Evolutionary conservation across 2,888 invertebrate species (phyloP), one percentile per base, ranked within the genome.

Genomic region (Oscheius sp.): DNA sequence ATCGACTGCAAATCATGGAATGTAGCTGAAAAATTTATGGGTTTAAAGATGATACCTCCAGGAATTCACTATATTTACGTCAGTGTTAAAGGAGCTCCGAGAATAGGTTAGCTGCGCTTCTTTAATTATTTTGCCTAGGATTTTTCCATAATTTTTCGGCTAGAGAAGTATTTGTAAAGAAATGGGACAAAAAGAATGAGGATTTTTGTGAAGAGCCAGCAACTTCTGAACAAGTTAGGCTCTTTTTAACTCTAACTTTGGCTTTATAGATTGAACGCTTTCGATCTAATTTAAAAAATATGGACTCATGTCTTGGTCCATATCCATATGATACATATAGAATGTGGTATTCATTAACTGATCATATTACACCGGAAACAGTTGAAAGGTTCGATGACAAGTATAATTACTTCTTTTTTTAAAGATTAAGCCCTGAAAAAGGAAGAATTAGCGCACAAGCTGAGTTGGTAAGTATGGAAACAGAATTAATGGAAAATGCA

Each of bases 11-110:
- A 92, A 86, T 91, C 91, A 0, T 96, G 96, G 93, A 92, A 91
- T 75, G 93, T 93, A 0, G 95, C 93, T 2, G 92, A 93, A 69
- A 93, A 93, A 86, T 98, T 98, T 88, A 91, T 91, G 83, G 98
- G 97, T 0, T 91, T 98, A 31, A 98, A 98, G 90, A 96, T 98
- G 96, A 96, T 98, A 82, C 97, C 97, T 0, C 94, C 95, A 1
- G 97, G 97, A 5, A 89, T 95, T 65, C 97, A 98, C 88, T 96
- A 92, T 86, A 90, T 98, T 17, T 94, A 94, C 89, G 72, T 73
- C 69, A 78, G 76, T 58, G 73, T 79, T 20, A 78, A 78, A 34
- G 71, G 74, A 23, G 67, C 74, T 12, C 80, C 80, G 10, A 64
- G 80, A 52, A 81, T 81, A 15, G 80, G 80, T 71, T 39, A 12